Evolutionary conservation across 2,888 invertebrate species (phyloP).

Genomic region (Lutraria lutraria): DNA sequence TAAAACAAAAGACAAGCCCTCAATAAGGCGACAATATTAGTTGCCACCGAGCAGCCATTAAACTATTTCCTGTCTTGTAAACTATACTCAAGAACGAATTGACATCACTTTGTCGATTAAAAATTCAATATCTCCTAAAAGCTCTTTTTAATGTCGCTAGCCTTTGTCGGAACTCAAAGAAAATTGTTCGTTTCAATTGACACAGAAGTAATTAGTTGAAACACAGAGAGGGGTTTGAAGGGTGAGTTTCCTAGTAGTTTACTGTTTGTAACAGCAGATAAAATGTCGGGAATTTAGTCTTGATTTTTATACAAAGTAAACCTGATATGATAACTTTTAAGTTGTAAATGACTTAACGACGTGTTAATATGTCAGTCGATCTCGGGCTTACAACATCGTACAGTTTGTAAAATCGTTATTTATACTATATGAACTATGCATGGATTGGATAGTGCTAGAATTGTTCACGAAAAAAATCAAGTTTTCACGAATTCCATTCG

Average conservation of each 20-base stretch:
- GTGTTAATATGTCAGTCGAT: no score
- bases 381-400: no score
- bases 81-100: not conserved
- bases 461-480: no score
- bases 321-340: no score
- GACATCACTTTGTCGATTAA: conserved; percentile 13
- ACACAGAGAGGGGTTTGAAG: not conserved
- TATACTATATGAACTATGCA: no score
- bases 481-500: no score
- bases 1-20: not conserved
- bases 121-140: not conserved
- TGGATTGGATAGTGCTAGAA: no score
- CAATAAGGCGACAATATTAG: not conserved
- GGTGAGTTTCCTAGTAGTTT: not conserved
- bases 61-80: not conserved
- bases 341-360: no score
- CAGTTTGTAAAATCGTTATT: no score
- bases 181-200: not conserved
- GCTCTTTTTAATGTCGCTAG: not conserved
- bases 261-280: not conserved
- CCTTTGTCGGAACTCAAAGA: not conserved
- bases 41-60: not conserved
- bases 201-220: not conserved
- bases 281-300: no score
- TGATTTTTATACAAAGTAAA: no score